These are phyloP conservation scores for Agrypnia vestita DNA, from an alignment of 1,140 invertebrate genomes.

Conservation along the genomic window DNA sequence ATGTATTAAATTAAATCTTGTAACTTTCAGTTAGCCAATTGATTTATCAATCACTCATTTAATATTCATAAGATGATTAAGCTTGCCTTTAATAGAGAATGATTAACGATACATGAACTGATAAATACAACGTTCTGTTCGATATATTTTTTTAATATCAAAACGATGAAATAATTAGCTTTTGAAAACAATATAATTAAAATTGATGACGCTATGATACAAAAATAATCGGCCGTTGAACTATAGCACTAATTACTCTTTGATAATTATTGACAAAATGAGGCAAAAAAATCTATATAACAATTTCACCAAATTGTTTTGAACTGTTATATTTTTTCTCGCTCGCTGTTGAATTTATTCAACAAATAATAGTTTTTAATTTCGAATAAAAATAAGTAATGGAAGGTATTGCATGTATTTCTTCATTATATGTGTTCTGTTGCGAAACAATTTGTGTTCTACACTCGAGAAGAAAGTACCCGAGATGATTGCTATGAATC, in stretches of 20 bases:
- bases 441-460: constrained; percentile 31
- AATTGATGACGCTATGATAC: constrained; percentile 19
- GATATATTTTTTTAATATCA: neutral
- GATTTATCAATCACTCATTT: constrained; percentile 14
- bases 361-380: too few relatives aligned
- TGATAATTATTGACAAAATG: neutral
- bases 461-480: constrained; percentile 41
- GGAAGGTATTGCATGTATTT: constrained; percentile 28
- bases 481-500: constrained; percentile 36
- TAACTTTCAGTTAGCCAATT: constrained; percentile 11
- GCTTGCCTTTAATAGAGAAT: constrained; percentile 6
- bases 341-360: too few relatives aligned
- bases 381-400: too few relatives aligned
- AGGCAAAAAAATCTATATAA: too few relatives aligned
- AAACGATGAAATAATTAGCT: constrained; percentile 15
- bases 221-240: neutral
- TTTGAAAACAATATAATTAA: constrained; percentile 24
- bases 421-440: constrained; percentile 28
- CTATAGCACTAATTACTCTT: constrained; percentile 4
- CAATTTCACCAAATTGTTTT: too few relatives aligned
- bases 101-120: constrained; percentile 2
- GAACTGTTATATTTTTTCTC: too few relatives aligned
- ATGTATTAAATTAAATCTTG: constrained; percentile 5
- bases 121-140: constrained; percentile 1
- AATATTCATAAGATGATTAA: constrained; percentile 1